These are phyloP conservation scores for Blennius ocellaris DNA, from an alignment of 2,113 vertebrate species.

Conservation along the genomic window DNA sequence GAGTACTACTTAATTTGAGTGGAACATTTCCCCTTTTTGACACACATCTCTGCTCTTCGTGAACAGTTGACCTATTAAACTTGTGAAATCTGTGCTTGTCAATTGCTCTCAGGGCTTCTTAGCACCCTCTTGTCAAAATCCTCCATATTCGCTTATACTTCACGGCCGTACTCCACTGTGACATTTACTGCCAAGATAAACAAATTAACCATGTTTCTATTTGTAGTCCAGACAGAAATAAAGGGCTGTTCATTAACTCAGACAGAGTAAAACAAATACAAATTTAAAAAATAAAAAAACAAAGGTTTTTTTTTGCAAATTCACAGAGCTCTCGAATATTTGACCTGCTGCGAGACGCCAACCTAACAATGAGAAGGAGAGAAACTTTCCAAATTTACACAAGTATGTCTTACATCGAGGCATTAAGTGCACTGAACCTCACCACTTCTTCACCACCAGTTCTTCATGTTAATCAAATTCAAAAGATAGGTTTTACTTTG, in stretches of 20 bases:
- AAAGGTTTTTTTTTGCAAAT: slow-evolving; percentile 12
- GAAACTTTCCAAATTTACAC: slow-evolving; percentile 14
- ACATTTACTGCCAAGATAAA: slow-evolving; percentile 29
- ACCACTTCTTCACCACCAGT: slow-evolving; percentile 5
- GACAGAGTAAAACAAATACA: neutral
- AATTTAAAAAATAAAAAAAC: neutral
- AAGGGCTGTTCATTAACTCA: slow-evolving; percentile 13
- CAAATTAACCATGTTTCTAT: slow-evolving; percentile 15
- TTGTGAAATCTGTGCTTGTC: slow-evolving; percentile 32
- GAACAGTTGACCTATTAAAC: slow-evolving; percentile 37
- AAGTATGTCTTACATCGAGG: neutral
- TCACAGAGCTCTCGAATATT: slow-evolving; percentile 2
- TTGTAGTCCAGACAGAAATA: slow-evolving; percentile 61
- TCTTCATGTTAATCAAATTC: slow-evolving; percentile 80
- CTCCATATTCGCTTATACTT: neutral
- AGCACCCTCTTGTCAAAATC: slow-evolving; percentile 24
- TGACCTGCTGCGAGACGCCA: slow-evolving; percentile 6
- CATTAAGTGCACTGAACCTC: slow-evolving; percentile 9
- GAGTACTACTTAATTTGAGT: slow-evolving; percentile 43
- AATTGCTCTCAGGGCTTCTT: slow-evolving; percentile 53
- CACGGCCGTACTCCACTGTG: slow-evolving; percentile 5
- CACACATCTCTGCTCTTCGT: slow-evolving; percentile 28
- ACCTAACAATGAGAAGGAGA: slow-evolving; percentile 1
- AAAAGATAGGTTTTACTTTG: slow-evolving; percentile 67
- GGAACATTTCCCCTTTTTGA: slow-evolving; percentile 40